These are phyloP conservation scores for Drosophila bipectinata DNA, from an alignment of 1,140 invertebrate species.

Conservation along the genomic window DNA sequence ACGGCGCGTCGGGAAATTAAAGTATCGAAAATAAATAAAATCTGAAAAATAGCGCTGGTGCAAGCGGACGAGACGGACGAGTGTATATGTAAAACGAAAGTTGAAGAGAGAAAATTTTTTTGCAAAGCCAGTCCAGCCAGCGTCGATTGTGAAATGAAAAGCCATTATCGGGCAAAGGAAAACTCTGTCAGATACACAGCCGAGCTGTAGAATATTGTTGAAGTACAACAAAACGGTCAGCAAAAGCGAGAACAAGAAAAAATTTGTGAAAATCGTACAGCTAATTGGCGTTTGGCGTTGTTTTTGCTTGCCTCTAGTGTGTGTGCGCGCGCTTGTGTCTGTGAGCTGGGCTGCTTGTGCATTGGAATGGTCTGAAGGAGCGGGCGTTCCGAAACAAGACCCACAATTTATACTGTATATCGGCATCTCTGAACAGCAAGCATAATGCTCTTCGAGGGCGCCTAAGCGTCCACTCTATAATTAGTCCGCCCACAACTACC, in stretches of 20 bases:
- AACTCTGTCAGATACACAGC: constrained; percentile 13
- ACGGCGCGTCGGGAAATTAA: constrained; percentile 1
- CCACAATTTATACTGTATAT: neutral
- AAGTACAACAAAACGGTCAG: constrained; percentile 28
- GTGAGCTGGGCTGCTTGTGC: neutral
- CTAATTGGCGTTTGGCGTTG: constrained; percentile 44
- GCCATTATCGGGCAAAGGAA: constrained; percentile 41
- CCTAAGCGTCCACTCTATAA: constrained; percentile 20
- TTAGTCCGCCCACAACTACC: constrained; percentile 32
- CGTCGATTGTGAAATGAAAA: constrained; percentile 59
- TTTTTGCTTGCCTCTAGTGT: constrained; percentile 44
- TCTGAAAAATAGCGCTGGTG: constrained; percentile 18
- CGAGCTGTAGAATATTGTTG: neutral
- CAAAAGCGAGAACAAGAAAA: constrained; percentile 41
- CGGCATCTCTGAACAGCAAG: neutral
- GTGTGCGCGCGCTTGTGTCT: constrained; percentile 26
- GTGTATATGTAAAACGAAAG: constrained; percentile 67
- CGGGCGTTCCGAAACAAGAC: constrained; percentile 16
- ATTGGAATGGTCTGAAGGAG: constrained; percentile 37
- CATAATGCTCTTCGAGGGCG: constrained; percentile 24
- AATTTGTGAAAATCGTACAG: constrained; percentile 38
- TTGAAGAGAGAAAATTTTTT: constrained; percentile 66
- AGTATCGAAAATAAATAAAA: neutral
- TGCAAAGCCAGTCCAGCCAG: constrained; percentile 34
- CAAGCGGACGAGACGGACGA: constrained; percentile 4